A percentile compares a stretch with the other conserved stretches of the same genome.
These are phyloP conservation scores for Eumaeus atala DNA, from an alignment of 1,140 invertebrate species.

Conservation along the genomic window DNA sequence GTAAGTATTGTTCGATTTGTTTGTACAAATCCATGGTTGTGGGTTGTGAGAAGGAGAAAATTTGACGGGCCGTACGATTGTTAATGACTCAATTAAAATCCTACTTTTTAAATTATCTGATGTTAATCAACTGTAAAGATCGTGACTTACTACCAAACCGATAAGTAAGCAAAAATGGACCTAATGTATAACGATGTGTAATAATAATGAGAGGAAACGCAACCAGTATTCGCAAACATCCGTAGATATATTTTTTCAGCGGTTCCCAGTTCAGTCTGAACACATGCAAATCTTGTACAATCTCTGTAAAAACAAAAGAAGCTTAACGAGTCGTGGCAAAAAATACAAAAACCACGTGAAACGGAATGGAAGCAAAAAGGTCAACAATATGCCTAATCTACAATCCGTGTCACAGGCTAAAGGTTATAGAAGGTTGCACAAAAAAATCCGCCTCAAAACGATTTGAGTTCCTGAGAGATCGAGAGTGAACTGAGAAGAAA, in stretches of 20 bases:
- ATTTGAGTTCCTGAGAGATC: slow-evolving; percentile 49
- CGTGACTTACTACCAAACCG: too few relatives aligned
- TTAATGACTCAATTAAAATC: too few relatives aligned
- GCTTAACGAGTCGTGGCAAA: slow-evolving; percentile 42
- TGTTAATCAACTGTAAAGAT: too few relatives aligned
- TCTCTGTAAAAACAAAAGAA: slow-evolving; percentile 56
- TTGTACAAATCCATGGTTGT: too few relatives aligned
- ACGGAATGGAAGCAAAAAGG: slow-evolving; percentile 62
- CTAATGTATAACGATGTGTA: neutral
- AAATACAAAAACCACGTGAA: slow-evolving; percentile 58
- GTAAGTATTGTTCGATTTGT: too few relatives aligned
- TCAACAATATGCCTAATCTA: slow-evolving; percentile 73
- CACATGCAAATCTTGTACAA: slow-evolving; percentile 60
- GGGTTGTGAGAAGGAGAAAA: too few relatives aligned
- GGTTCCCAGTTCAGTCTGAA: slow-evolving; percentile 26
- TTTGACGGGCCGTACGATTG: too few relatives aligned
- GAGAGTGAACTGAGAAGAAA: slow-evolving; percentile 33
- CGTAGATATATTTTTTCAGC: slow-evolving; percentile 24
- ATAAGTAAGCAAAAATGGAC: too few relatives aligned
- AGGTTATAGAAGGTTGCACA: slow-evolving; percentile 69
- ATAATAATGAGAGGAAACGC: slow-evolving; percentile 2
- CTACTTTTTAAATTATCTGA: too few relatives aligned
- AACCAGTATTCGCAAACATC: slow-evolving; percentile 7
- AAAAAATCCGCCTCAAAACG: slow-evolving; percentile 59
- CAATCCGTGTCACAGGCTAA: slow-evolving; percentile 71